phyloP scores from a whole-genome alignment of 2,888 invertebrate genomes.

The Netelia inedita region DNA sequence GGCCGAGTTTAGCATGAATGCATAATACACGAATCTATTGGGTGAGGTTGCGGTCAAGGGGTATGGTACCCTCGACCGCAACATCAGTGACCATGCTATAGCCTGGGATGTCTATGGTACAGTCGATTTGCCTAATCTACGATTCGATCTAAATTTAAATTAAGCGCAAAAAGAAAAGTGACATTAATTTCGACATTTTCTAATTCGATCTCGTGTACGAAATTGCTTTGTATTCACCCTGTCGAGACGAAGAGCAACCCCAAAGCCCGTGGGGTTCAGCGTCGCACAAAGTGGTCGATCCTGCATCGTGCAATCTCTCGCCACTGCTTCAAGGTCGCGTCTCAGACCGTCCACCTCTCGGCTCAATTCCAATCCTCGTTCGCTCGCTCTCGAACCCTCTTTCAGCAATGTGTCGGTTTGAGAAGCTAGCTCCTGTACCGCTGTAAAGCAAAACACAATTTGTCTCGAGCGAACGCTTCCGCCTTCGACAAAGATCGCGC shows the following conservation, averaged over 20 bases:
- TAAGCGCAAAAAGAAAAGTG: background rate
- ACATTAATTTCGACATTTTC: background rate
- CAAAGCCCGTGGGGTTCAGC: slow-evolving; percentile 90
- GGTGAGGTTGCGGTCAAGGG: too few relatives aligned
- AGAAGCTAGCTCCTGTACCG: slow-evolving; percentile 87
- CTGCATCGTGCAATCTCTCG: slow-evolving; percentile 89
- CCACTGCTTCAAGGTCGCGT: slow-evolving; percentile 87
- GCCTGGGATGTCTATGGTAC: too few relatives aligned
- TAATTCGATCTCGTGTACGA: background rate
- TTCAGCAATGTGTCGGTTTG: slow-evolving; percentile 87
- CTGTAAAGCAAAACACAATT: slow-evolving; percentile 83
- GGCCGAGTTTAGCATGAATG: too few relatives aligned
- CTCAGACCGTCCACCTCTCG: slow-evolving; percentile 88
- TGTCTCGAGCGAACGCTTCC: slow-evolving; percentile 49
- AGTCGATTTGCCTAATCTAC: too few relatives aligned
- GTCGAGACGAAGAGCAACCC: slow-evolving; percentile 88
- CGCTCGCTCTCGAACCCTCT: slow-evolving; percentile 87
- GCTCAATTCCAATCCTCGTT: slow-evolving; percentile 86
- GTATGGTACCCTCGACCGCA: too few relatives aligned
- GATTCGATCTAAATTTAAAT: background rate
- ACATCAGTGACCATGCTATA: too few relatives aligned
- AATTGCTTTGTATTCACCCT: slow-evolving; percentile 85
- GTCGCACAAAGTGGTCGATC: slow-evolving; percentile 92
- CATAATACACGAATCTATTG: too few relatives aligned
- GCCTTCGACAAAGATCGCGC: slow-evolving; percentile 58